Evolutionary conservation across 2,113 vertebrate species (phyloP), one percentile per base, ranked within the genome.

Genomic region (Tinamus guttatus): DNA sequence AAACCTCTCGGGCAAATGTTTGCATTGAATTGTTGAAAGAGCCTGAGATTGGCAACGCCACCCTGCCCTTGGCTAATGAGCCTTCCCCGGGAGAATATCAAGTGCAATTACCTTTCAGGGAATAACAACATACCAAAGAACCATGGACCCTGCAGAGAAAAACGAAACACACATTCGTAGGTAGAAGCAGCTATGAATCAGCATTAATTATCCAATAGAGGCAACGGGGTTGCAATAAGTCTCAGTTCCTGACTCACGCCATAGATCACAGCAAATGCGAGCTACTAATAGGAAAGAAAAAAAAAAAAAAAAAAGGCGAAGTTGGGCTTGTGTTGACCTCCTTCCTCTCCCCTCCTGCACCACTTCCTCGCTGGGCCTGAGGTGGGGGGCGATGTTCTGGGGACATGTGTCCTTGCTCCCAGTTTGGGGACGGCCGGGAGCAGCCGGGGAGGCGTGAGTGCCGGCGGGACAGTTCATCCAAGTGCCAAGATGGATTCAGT

Each of bases 31-130:
- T 90, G 92, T 92, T 96, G 92, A 95, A 95, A 96, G 77, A 93
- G 45, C 40, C 88, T 92, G 77, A 93, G 94, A 95, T 79, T 95
- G 90, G 94, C 94, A 96, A 96, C 87, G 4, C 84, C 90, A 96
- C 92, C 93, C 88, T 95, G 84, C 82, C 93, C 87, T 94, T 82
- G 92, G 94, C 94, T 97, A 93, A 93, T 93, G 95, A 96, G 93
- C 84, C 82, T 94, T 94, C 91, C 93, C 89, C 58, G 62, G 67
- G 93, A 93, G 95, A 96, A 95, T 96, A 96, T 95, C 96, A 96
- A 96, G 87, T 96, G 90, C 95, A 97, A 97, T 97, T 96, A 96
- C 94, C 94, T 97, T 95, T 95, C 92, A 92, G 87, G 85, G 93
- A 95, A 96, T 95, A 96, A 96, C 85, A 96, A 96, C 93, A 96